Evolutionary conservation across 1,140 invertebrate species (phyloP).

Genomic region (Mycetomoellerius zeteki): DNA sequence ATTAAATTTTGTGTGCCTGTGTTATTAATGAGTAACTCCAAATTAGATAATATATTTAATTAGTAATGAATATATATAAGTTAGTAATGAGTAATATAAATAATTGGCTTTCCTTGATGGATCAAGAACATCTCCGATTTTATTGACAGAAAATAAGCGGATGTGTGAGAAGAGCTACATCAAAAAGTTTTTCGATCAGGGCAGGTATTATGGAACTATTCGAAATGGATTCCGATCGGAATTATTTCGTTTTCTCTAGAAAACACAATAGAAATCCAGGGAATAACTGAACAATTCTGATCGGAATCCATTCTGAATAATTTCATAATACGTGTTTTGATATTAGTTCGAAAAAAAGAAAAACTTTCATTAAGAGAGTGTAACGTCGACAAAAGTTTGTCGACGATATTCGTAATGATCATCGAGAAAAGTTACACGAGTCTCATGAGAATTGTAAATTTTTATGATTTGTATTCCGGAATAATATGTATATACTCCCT

Average conservation of each 20-base stretch:
- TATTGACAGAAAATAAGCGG: not conserved
- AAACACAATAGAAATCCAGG: too few relatives aligned
- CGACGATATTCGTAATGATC: conserved; percentile 39
- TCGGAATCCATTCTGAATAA: too few relatives aligned
- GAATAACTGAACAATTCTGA: too few relatives aligned
- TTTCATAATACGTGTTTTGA: not conserved
- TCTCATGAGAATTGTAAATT: conserved; percentile 53
- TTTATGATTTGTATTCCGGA: conserved; percentile 35
- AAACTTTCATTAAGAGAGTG: not conserved
- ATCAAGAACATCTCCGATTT: not conserved
- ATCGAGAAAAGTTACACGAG: conserved; percentile 33
- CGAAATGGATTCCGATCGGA: too few relatives aligned
- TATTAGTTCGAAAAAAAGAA: not conserved
- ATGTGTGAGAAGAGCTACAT: conserved; percentile 11
- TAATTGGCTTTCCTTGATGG: not conserved
- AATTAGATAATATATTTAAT: not conserved
- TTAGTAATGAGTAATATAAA: conserved; percentile 1
- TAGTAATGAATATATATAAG: not conserved
- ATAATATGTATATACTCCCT: conserved; percentile 6
- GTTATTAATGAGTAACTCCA: too few relatives aligned
- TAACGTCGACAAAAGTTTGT: not conserved
- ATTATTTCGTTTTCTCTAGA: too few relatives aligned
- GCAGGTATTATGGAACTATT: too few relatives aligned
- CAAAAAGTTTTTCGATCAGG: not conserved
- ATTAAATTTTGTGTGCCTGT: too few relatives aligned